Base-by-base conservation (phyloP, 2,888 invertebrate species). In the Ypsolopha sequella region DNA sequence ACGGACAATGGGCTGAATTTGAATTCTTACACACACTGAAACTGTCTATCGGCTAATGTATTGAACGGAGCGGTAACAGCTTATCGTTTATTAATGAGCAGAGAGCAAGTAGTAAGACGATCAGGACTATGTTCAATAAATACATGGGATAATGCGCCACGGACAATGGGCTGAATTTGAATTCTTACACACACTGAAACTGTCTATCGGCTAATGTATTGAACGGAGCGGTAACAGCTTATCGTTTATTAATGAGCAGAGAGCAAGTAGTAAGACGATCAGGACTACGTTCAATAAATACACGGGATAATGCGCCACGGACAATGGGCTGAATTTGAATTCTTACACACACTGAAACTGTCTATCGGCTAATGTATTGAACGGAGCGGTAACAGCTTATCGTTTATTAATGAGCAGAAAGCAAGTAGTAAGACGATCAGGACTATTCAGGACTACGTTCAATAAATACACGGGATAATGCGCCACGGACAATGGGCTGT, bases 391-490 rank as follows among this genome's bases (percentile, higher is more conserved):
- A 68, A 68, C 67, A 65, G 68, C 63, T 67, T 74, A 71, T 73
- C 74, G 74, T 78, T 76, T 75, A 79, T 78, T 78, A 77, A 79
- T 77, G 72, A 76, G 75, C 73, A 67, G 68, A 76, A 77, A 74
- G 62, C 68, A 68, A 65, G 64, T 68, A 71, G 72, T 74, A 76
- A 73, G 68, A 70, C 62, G 58, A 64, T 63, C 63, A 24, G 63
- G 62, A 69, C 65, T 66, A 63, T 63, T 63, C 63, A 24, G 63
- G 62, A 69, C 65, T 66, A 63, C 61, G 66, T 70, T 65, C 71
- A 68, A 78, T 79, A 75, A 78, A 75, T 77, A 73, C 62, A 59
- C 60, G 53, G 64, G 67, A 71, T 70, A 73, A 65, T 63, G 62
- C 66, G 65, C 67, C 58, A 64, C 62, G 72, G 65, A 76, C 75